A percentile compares a stretch with the other conserved stretches of the same genome.
phyloP scores from a whole-genome alignment of 2,888 invertebrate species.

The Lithophane semibrunnea region DNA sequence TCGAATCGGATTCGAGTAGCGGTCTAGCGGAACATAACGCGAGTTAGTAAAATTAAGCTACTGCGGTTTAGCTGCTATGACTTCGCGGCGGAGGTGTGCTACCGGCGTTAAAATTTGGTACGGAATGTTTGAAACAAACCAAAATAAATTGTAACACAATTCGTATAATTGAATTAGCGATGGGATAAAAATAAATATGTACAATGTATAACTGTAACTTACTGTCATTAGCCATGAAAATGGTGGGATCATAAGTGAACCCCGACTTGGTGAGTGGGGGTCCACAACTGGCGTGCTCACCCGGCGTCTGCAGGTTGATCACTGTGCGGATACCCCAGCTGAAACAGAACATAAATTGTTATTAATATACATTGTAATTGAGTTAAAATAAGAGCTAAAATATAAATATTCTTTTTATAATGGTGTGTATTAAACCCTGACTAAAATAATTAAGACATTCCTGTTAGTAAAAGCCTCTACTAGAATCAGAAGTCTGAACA shows the following conservation, averaged over 20 bases:
- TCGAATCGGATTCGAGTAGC: too few relatives aligned
- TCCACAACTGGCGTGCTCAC: constrained; percentile 97
- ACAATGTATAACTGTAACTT: constrained; percentile 69
- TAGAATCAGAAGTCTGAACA: not conserved
- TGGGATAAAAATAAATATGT: too few relatives aligned
- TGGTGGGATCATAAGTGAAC: constrained; percentile 95
- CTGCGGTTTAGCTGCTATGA: too few relatives aligned
- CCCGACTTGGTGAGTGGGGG: constrained; percentile 93
- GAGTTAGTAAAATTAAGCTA: too few relatives aligned
- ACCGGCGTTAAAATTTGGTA: too few relatives aligned
- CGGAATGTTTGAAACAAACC: too few relatives aligned
- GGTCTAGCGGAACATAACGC: too few relatives aligned
- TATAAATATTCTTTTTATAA: not conserved
- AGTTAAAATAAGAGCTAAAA: not conserved
- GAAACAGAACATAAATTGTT: constrained; percentile 58
- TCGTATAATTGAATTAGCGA: too few relatives aligned
- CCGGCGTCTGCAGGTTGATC: constrained; percentile 95
- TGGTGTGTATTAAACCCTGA: not conserved
- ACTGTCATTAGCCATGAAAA: constrained; percentile 96
- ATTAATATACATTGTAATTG: not conserved
- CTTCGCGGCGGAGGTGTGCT: too few relatives aligned
- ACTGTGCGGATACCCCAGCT: constrained; percentile 95
- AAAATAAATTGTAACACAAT: too few relatives aligned
- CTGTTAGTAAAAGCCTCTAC: not conserved
- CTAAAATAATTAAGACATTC: not conserved